Evolutionary conservation across 2,113 vertebrate genomes (phyloP).

Genomic region (Phaethon lepturus): DNA sequence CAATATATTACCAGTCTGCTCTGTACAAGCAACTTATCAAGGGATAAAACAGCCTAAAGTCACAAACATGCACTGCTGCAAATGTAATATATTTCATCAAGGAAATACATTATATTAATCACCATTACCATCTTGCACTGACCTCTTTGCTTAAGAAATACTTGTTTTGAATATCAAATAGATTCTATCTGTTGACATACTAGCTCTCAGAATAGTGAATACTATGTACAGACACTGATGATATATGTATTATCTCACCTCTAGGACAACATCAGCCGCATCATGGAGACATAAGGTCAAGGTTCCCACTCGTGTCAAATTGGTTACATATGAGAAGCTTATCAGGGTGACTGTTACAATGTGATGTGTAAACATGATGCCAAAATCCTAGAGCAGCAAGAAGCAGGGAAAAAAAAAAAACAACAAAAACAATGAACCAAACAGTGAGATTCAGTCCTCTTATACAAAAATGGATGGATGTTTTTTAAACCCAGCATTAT

Average conservation of each 20-base stretch:
- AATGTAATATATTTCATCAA: background rate
- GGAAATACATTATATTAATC: background rate
- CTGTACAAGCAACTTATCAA: background rate
- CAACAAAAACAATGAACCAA: background rate
- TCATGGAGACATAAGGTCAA: constrained; percentile 94
- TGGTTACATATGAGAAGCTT: constrained; percentile 93
- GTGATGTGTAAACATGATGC: constrained; percentile 95
- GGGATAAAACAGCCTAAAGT: background rate
- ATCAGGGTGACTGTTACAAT: constrained; percentile 87
- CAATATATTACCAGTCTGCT: background rate
- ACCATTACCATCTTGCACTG: background rate
- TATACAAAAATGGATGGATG: background rate
- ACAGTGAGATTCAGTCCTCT: background rate
- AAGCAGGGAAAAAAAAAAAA: background rate
- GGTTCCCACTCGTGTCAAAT: constrained; percentile 92
- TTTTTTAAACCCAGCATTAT: background rate
- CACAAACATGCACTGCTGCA: background rate
- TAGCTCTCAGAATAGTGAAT: background rate
- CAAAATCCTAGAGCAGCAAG: constrained; percentile 86
- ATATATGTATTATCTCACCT: constrained; percentile 82
- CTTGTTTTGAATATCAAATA: background rate
- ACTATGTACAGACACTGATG: background rate
- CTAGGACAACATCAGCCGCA: constrained; percentile 87
- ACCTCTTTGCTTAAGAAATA: background rate
- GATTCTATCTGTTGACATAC: background rate